phyloP scores from a whole-genome alignment of 2,113 vertebrate species.

The Herpailurus yagouaroundi region DNA sequence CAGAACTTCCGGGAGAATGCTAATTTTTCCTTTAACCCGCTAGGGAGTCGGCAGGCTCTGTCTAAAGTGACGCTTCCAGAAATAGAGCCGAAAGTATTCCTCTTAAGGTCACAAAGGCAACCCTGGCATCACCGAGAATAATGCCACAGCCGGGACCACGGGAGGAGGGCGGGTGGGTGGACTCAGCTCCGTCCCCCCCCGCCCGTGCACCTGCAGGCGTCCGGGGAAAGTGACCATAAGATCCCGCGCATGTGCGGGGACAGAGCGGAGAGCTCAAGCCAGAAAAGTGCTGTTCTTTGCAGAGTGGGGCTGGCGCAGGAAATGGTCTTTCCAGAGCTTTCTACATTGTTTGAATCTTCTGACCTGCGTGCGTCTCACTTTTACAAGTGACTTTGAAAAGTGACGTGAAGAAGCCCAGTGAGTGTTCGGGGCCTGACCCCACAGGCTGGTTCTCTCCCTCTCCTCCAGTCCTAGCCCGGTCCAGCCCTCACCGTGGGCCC shows the following conservation, averaged over 20 bases:
- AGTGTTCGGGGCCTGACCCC: not conserved
- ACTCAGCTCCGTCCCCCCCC: too few species aligned
- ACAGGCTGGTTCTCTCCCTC: rapidly evolving
- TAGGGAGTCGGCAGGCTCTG: not conserved
- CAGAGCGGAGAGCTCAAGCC: not conserved
- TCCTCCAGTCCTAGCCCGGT: too few species aligned
- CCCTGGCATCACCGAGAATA: not conserved
- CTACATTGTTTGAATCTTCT: not conserved
- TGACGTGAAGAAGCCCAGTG: not conserved
- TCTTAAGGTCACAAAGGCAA: not conserved
- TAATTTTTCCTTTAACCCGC: not conserved
- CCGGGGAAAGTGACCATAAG: not conserved
- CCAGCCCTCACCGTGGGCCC: rapidly evolving
- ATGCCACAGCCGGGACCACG: not conserved
- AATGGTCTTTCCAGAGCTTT: not conserved
- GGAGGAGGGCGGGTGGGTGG: rapidly evolving
- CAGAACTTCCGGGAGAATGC: not conserved
- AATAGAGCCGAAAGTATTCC: not conserved
- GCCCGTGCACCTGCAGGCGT: not conserved
- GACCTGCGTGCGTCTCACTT: not conserved
- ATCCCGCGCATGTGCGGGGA: rapidly evolving
- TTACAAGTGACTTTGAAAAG: not conserved
- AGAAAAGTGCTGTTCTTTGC: not conserved
- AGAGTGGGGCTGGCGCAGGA: not conserved
- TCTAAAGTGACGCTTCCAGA: not conserved